Conservation (phyloP, 2,113 vertebrate species). For the Myodes glareolus region DNA sequence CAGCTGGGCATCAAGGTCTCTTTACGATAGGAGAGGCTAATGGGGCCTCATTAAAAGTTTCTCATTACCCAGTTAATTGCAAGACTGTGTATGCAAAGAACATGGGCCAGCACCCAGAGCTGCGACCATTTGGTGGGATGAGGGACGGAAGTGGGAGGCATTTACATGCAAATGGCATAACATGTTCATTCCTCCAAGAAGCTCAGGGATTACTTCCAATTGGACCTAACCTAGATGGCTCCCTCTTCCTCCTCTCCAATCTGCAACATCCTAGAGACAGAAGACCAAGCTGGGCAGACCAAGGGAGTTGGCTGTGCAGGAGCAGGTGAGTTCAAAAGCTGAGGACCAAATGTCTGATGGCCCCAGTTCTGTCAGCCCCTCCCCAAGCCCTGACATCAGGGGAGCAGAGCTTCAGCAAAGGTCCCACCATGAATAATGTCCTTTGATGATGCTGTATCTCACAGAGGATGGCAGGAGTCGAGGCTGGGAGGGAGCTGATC, state of each 20-base stretch:
- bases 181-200: neutral
- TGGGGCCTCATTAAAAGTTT: slow-evolving; percentile 53
- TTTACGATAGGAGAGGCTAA: slow-evolving; percentile 48
- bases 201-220: neutral
- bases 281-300: rapidly evolving
- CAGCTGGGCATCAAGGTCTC: slow-evolving; percentile 29
- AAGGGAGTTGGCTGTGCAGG: neutral
- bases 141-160: neutral
- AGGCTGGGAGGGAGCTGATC: slow-evolving; percentile 13
- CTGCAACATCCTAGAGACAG: neutral
- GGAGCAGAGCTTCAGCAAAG: slow-evolving; percentile 68
- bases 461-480: slow-evolving; percentile 13
- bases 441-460: slow-evolving; percentile 74
- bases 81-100: slow-evolving; percentile 6
- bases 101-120: neutral
- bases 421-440: slow-evolving; percentile 78
- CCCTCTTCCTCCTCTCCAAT: neutral
- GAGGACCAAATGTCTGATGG: slow-evolving; percentile 5
- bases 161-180: slow-evolving; percentile 1
- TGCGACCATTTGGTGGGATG: neutral
- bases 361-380: neutral
- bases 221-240: neutral
- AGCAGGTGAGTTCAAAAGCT: neutral
- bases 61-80: slow-evolving; percentile 59
- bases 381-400: slow-evolving; percentile 17